Conservation (phyloP, 2,888 invertebrate species). For the Heteropelma amictum region DNA sequence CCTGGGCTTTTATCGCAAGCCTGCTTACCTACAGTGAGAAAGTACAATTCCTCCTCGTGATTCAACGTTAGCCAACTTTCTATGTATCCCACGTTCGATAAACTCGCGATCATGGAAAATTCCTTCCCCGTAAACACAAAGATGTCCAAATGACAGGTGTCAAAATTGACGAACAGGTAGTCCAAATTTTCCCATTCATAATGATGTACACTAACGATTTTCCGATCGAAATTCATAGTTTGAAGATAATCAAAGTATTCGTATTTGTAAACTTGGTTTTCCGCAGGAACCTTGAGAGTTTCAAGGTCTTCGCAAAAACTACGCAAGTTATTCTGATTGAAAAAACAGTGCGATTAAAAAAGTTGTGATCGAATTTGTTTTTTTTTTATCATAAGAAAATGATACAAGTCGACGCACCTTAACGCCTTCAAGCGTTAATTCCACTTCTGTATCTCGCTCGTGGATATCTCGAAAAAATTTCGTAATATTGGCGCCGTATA, state of each 20-base stretch:
- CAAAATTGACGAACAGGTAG: constrained; percentile 76
- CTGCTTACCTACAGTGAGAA: constrained; percentile 71
- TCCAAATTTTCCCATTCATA: constrained; percentile 69
- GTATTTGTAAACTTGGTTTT: constrained; percentile 78
- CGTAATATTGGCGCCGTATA: constrained; percentile 73
- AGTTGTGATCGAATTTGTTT: not conserved
- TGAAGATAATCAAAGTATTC: constrained; percentile 79
- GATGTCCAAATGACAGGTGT: constrained; percentile 77
- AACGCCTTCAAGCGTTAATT: constrained; percentile 10
- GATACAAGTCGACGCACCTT: constrained; percentile 42
- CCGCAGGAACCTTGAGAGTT: constrained; percentile 57
- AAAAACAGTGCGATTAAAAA: not conserved
- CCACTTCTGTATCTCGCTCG: constrained; percentile 36
- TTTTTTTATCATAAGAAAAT: not conserved
- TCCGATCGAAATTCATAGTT: constrained; percentile 66
- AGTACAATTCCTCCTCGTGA: constrained; percentile 70
- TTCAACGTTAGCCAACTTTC: constrained; percentile 76
- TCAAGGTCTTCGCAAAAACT: constrained; percentile 59
- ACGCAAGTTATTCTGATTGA: constrained; percentile 52
- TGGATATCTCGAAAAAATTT: constrained; percentile 67
- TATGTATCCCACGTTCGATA: constrained; percentile 78
- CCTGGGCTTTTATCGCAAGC: constrained; percentile 71
- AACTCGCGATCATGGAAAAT: constrained; percentile 65
- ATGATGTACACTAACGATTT: constrained; percentile 69
- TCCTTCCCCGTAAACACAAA: constrained; percentile 75